These are phyloP conservation scores for Bothrops alternatus DNA, from an alignment of 2,797 vertebrate genomes.

Conservation along the genomic window DNA sequence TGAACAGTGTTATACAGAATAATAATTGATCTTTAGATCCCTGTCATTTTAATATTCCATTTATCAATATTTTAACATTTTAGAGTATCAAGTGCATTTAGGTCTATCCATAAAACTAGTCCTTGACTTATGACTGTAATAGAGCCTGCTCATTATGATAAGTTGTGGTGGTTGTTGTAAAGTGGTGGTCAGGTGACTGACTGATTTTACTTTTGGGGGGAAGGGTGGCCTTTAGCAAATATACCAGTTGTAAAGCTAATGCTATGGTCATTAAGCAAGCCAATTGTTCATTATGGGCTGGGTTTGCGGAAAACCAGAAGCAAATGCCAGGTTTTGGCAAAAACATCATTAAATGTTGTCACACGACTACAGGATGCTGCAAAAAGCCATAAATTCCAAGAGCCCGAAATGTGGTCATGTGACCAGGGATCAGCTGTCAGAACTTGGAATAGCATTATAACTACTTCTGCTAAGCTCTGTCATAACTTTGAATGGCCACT, in stretches of 20 bases:
- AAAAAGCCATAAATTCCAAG: neutral
- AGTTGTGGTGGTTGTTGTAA: neutral
- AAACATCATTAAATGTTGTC: neutral
- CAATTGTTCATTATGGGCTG: neutral
- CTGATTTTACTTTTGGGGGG: neutral
- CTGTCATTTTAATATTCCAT: neutral
- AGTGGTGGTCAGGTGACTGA: neutral
- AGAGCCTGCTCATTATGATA: neutral
- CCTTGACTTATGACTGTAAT: neutral
- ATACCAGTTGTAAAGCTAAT: neutral
- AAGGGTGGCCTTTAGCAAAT: neutral
- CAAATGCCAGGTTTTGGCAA: neutral
- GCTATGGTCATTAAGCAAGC: neutral
- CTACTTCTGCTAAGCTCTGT: neutral
- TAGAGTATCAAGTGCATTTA: neutral
- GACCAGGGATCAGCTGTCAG: neutral
- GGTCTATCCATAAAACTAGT: neutral
- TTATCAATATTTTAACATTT: neutral
- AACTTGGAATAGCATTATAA: neutral
- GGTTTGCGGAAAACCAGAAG: neutral
- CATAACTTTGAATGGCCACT: neutral
- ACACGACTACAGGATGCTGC: neutral
- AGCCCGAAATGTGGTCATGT: neutral
- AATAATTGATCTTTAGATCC: neutral
- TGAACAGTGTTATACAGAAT: neutral